Percentiles rank a stretch among this genome's conserved stretches.
Conservation (phyloP, 2,797 vertebrate genomes). For the Eulemur albifrons region DNA sequence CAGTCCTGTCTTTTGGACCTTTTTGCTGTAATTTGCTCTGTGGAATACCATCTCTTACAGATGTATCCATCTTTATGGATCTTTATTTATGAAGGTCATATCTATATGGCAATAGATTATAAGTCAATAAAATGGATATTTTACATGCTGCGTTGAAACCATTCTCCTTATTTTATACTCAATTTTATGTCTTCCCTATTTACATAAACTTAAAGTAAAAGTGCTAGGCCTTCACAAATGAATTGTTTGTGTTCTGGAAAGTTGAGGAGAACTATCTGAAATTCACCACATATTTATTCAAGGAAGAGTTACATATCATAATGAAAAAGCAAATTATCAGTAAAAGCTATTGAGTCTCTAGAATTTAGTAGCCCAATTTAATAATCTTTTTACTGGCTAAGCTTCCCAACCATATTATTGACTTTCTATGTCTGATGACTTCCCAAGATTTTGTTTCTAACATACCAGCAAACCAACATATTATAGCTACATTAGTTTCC, state of each 20-base stretch:
- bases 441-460: background rate
- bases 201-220: background rate
- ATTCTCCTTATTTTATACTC: background rate
- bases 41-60: background rate
- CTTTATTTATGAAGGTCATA: background rate
- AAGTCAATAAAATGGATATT: background rate
- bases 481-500: background rate
- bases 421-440: background rate
- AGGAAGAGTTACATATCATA: background rate
- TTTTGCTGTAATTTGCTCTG: background rate
- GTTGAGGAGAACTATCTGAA: background rate
- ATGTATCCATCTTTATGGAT: background rate
- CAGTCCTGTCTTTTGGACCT: background rate
- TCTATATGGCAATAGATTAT: background rate
- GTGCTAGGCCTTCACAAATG: background rate
- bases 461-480: background rate
- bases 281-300: background rate
- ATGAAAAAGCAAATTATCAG: background rate
- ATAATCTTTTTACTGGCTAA: background rate
- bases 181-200: background rate
- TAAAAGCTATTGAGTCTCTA: background rate
- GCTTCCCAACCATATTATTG: background rate
- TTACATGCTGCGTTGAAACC: background rate
- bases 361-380: background rate
- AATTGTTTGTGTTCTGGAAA: background rate